These are phyloP conservation scores for Drosophila suboccidentalis DNA, from an alignment of 2,888 invertebrate genomes.

Conservation along the genomic window DNA sequence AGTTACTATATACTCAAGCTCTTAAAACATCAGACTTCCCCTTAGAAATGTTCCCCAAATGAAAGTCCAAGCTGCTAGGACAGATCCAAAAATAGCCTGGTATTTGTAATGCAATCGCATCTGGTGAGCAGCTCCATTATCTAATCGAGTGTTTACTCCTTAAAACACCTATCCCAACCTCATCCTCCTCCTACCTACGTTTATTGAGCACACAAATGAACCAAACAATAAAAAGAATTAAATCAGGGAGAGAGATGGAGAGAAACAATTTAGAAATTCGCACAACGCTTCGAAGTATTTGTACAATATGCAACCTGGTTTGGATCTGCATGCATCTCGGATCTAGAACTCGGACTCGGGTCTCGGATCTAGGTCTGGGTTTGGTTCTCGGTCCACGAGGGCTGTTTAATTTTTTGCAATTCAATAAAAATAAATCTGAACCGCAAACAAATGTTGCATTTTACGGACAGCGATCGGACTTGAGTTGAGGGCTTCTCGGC, in stretches of 20 bases:
- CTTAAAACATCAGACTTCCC: neutral
- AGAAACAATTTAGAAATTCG: constrained; percentile 35
- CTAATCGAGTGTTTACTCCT: constrained; percentile 38
- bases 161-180: constrained; percentile 17
- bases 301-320: constrained; percentile 43
- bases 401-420: constrained; percentile 70
- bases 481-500: constrained; percentile 14
- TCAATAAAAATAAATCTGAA: constrained; percentile 77
- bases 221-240: constrained; percentile 5
- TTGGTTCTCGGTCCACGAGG: constrained; percentile 21
- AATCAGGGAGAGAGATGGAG: constrained; percentile 2
- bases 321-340: neutral
- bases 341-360: neutral
- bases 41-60: neutral
- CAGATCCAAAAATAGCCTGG: constrained; percentile 6
- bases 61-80: constrained; percentile 5
- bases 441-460: constrained; percentile 70
- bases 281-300: constrained; percentile 44
- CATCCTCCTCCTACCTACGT: neutral
- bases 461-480: constrained; percentile 55
- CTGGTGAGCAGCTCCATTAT: constrained; percentile 29
- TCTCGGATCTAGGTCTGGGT: constrained; percentile 2
- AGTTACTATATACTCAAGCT: neutral
- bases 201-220: constrained; percentile 9
- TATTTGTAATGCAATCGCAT: constrained; percentile 7